Base-by-base conservation (phyloP, 1,140 invertebrate species). In the Acromyrmex charruanus region DNA sequence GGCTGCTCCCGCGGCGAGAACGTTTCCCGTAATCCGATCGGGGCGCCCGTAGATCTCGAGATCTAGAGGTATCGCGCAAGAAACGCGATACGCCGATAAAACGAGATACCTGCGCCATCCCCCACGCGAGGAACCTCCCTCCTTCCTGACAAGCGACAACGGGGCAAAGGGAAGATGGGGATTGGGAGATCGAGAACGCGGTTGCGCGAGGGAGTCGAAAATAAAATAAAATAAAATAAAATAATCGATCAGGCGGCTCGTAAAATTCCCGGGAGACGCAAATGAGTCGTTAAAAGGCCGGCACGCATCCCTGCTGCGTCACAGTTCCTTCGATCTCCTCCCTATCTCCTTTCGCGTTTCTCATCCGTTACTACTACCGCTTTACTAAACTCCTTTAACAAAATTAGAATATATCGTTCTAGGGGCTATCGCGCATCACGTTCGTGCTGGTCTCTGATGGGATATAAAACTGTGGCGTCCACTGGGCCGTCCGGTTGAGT, bases 141-240 rank as follows among this genome's bases (percentile, higher is more conserved):
- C 35, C 71, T 28, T 16, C 21, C 66, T 16, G n/a, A 25, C 35
- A 10, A 69, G 31, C 25, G 71, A 39, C 14, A 39, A 59, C 55
- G 31, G 21, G 58, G 66, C n/a, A 53, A 61, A 31, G 55, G 14
- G 63, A 58, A 63, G 72, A 39, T 61, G 25, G 9, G 18, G 18
- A 58, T 7, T 55, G n/a, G 25, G 25, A 9, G 55, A 79, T 16
- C 31, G 58, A 53, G 61, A 85, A 28, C 74, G 61, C 59, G 58
- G 35, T n/a, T 39, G 65, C 74, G 77, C 65, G 66, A 39, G 49
- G 55, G 81, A 77, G 53, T 74, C 49, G 25, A 65, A 84, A 84
- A 91, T 91, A 91, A 92, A 92, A 85, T 92, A 87, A 92, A 92
- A 92, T 91, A 87, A 92, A 92, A 92, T 91, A 87, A 92, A 91